A percentile compares a stretch with the other conserved stretches of the same genome.
phyloP scores from a whole-genome alignment of 2,888 invertebrate species.

The Eupithecia subfuscata region DNA sequence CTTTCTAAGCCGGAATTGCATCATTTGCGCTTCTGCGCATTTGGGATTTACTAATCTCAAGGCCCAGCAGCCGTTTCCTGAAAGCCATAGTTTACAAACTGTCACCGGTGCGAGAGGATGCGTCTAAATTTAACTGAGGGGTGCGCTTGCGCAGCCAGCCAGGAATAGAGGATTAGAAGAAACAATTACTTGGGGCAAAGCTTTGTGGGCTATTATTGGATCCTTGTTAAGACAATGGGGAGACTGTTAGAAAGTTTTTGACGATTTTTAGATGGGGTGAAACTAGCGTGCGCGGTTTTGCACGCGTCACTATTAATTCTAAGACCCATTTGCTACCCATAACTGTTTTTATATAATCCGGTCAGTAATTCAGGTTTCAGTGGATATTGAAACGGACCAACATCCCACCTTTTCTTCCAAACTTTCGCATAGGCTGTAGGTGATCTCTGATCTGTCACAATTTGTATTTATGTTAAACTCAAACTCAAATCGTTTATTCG shows the following conservation, averaged over 20 bases:
- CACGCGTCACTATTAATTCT: too few relatives aligned
- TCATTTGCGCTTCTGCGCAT: background rate
- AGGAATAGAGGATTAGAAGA: conserved; percentile 30
- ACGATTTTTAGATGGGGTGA: background rate
- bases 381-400: background rate
- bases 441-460: background rate
- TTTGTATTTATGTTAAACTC: too few relatives aligned
- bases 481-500: too few relatives aligned
- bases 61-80: conserved; percentile 41
- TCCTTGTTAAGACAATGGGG: conserved; percentile 2
- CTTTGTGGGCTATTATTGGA: conserved; percentile 4
- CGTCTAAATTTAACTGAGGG: conserved; percentile 62
- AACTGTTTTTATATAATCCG: background rate
- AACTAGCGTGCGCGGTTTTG: background rate
- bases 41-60: background rate
- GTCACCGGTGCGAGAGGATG: conserved; percentile 55
- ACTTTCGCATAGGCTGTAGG: background rate
- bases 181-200: conserved; percentile 9
- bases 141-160: conserved; percentile 35
- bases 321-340: background rate
- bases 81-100: conserved; percentile 51
- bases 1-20: background rate
- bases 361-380: background rate
- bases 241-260: background rate
- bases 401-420: background rate